A percentile compares a stretch with the other conserved stretches of the same genome.
phyloP scores from a whole-genome alignment of 2,797 vertebrate species.

The Alca torda region DNA sequence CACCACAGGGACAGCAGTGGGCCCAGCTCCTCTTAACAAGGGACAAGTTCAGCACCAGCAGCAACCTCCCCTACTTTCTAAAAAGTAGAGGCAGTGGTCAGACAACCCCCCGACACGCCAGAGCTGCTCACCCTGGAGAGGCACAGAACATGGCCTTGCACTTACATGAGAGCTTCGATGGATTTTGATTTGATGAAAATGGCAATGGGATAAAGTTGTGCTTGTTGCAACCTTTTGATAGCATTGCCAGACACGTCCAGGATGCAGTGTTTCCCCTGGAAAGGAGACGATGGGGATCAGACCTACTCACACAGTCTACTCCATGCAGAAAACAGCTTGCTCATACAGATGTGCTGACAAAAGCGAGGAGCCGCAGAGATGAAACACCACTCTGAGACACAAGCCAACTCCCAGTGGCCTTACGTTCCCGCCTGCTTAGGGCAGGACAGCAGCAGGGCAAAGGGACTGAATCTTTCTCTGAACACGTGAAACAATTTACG shows the following conservation, averaged over 20 bases:
- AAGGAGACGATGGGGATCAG: neutral
- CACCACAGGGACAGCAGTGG: neutral
- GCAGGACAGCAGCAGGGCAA: neutral
- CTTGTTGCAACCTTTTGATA: slow-evolving; percentile 98
- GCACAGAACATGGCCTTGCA: neutral
- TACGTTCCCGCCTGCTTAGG: neutral
- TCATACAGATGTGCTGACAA: neutral
- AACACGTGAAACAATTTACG: neutral
- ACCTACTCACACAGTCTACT: neutral
- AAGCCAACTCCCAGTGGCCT: neutral
- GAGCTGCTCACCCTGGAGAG: neutral
- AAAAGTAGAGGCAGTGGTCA: neutral
- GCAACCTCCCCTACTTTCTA: neutral
- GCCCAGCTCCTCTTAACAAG: neutral
- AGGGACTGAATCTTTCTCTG: neutral
- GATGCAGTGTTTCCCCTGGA: slow-evolving; percentile 98
- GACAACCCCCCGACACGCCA: neutral
- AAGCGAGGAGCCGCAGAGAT: neutral
- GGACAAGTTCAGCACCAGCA: neutral
- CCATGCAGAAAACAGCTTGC: neutral
- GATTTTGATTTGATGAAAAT: slow-evolving; percentile 99
- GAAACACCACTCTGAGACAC: neutral
- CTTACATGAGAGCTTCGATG: slow-evolving; percentile 98
- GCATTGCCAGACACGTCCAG: slow-evolving; percentile 98
- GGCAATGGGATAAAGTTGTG: slow-evolving; percentile 97